Percentiles rank a stretch among this genome's conserved stretches.
Conservation (phyloP, 2,888 invertebrate genomes). For the Drosophila lutescens region DNA sequence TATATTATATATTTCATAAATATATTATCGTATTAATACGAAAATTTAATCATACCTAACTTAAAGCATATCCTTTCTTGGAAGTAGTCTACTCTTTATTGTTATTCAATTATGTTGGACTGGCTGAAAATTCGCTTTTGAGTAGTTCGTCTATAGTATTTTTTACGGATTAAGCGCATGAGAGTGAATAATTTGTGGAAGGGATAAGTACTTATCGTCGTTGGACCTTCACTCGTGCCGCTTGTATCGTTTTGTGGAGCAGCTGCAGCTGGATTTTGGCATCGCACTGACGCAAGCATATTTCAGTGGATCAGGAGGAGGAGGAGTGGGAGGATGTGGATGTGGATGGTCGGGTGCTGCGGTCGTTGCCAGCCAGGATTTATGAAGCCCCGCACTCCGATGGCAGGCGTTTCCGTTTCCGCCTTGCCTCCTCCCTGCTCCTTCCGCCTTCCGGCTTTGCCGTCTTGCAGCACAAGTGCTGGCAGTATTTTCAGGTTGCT, state of each 20-base stretch:
- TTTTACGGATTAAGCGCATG: conserved; percentile 26
- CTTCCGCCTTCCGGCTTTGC: conserved; percentile 6
- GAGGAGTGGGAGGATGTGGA: conserved; percentile 13
- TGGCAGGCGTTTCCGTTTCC: conserved; percentile 55
- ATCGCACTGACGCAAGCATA: conserved; percentile 55
- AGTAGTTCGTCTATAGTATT: conserved; percentile 19
- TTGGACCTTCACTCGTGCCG: conserved; percentile 11
- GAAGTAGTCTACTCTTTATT: not conserved
- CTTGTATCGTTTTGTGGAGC: conserved; percentile 37
- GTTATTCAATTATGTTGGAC: not conserved
- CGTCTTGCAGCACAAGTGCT: conserved; percentile 22
- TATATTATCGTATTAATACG: no score
- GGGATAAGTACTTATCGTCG: conserved; percentile 12
- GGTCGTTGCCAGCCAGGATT: conserved; percentile 58
- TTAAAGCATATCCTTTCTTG: no score
- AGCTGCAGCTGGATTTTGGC: conserved; percentile 42
- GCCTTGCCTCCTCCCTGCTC: conserved; percentile 20
- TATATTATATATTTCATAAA: no score
- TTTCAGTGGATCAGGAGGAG: conserved; percentile 41
- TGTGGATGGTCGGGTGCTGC: conserved; percentile 39
- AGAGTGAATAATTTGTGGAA: conserved; percentile 28
- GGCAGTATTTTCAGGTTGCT: conserved; percentile 59
- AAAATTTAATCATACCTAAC: no score
- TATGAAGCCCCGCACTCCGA: conserved; percentile 54
- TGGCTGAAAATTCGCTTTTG: conserved; percentile 8